Base-by-base conservation (phyloP, 2,113 vertebrate genomes). In the Neogale vison region DNA sequence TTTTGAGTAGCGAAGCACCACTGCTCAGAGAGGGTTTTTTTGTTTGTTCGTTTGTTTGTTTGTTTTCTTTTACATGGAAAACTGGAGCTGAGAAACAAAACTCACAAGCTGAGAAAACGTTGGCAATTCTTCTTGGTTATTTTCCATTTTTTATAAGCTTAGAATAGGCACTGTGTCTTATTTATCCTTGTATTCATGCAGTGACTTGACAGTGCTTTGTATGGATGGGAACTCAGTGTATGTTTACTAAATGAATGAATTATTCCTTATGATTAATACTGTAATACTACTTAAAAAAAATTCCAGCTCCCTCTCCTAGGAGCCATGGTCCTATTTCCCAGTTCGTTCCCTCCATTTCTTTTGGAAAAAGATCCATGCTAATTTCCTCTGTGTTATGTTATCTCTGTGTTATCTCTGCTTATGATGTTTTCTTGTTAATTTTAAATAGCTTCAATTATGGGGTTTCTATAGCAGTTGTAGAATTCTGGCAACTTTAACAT, bases 401-500 rank as follows among this genome's bases (percentile, higher is more conserved):
- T n/a, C 65, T 95, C 42, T 34, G 65, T 87, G 80, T 91, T 95
- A 88, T 45, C 18, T 91, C 79, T 96, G 34, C 47, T 93, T 63
- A 61, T 45, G 36, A 34, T 96, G 59, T 34, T 81, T 96, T 92
- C 59, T 92, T 39, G 72, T 98, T 97, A 96, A 92, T 95, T 89
- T 96, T 93, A 95, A 97, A 82, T 95, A 84, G 92, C 71, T 81
- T 90, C 59, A 42, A 5, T 92, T 65, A 90, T 42, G 61, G 59
- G 26, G n/a, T 50, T 95, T 95, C 67, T 63, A 74, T 0, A 82
- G 39, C 59, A 97, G 36, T 93, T 90, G 90, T 69, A 92, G 74
- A 92, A 81, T 96, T 96, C 87, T 97, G 90, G 74, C 47, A 95
- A 97, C 21, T 83, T 95, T 10, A 89, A 18, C 95, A 93, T 98